A percentile compares a stretch with the other conserved stretches of the same genome.
These are phyloP conservation scores for Acrobeloides nanus DNA, from an alignment of 2,888 invertebrate genomes.

Conservation along the genomic window DNA sequence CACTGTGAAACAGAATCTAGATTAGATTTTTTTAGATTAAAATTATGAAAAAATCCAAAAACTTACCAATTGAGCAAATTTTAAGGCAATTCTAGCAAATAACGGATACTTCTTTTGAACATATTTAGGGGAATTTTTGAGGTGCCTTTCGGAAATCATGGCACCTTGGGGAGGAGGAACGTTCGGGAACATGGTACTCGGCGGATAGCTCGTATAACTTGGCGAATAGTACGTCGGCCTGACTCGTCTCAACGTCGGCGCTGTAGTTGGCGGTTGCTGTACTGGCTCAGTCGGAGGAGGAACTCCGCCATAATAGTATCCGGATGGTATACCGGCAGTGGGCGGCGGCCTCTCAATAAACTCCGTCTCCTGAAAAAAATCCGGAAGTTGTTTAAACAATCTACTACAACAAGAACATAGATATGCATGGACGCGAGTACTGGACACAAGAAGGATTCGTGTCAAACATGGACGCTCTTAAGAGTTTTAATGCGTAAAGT, in stretches of 20 bases:
- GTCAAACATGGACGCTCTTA: no score
- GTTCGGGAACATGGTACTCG: conserved; percentile 32
- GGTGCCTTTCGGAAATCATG: background rate
- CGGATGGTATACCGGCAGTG: no score
- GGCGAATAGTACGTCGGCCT: conserved; percentile 25
- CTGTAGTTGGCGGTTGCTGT: background rate
- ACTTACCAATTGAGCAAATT: conserved; percentile 37
- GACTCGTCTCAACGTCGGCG: background rate
- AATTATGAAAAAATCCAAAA: background rate
- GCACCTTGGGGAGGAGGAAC: background rate
- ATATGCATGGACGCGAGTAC: no score
- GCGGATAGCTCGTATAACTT: conserved; percentile 44
- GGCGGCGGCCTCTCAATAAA: conserved; percentile 27
- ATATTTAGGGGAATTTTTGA: no score
- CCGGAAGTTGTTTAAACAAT: background rate
- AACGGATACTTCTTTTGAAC: conserved; percentile 26
- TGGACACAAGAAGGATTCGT: no score
- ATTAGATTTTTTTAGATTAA: background rate
- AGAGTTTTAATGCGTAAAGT: no score
- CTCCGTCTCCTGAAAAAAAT: conserved; percentile 30
- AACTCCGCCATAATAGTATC: conserved; percentile 12
- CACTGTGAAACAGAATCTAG: no score
- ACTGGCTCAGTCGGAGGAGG: conserved; percentile 6
- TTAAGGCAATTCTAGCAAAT: conserved; percentile 25
- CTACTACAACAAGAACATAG: background rate